These are phyloP conservation scores for Hyposoter didymator DNA, from an alignment of 2,888 invertebrate species.

Conservation along the genomic window DNA sequence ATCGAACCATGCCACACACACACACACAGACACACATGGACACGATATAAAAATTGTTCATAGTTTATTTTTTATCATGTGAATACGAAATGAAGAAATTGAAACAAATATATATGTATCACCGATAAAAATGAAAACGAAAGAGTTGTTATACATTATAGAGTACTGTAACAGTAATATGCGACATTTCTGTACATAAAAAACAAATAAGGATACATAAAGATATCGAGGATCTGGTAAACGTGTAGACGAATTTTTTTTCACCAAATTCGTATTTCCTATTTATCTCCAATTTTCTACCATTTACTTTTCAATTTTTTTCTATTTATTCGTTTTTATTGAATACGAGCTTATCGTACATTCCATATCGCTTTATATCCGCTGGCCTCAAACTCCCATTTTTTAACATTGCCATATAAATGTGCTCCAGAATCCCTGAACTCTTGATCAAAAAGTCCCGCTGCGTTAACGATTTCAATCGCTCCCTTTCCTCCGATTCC, in stretches of 20 bases:
- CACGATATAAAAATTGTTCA: conserved; percentile 85
- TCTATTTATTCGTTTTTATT: conserved; percentile 62
- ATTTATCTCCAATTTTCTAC: background rate
- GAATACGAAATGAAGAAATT: conserved; percentile 84
- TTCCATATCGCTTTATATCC: conserved; percentile 88
- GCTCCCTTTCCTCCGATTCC: conserved; percentile 90
- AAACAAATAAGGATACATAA: conserved; percentile 54
- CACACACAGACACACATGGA: conserved; percentile 44
- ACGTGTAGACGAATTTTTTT: conserved; percentile 5
- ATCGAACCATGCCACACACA: conserved; percentile 48
- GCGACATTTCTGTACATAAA: conserved; percentile 64
- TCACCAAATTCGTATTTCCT: conserved; percentile 8
- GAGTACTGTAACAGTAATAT: conserved; percentile 59
- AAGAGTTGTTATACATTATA: conserved; percentile 86
- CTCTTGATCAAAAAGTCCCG: conserved; percentile 89
- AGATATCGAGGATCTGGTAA: conserved; percentile 56
- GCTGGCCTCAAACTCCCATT: conserved; percentile 88
- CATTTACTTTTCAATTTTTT: background rate
- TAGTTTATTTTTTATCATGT: conserved; percentile 90
- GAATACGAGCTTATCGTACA: conserved; percentile 85
- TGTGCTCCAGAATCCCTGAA: conserved; percentile 89
- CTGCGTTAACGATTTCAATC: conserved; percentile 88
- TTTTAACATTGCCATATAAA: conserved; percentile 89
- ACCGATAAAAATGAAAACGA: conserved; percentile 85
- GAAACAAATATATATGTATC: conserved; percentile 85